phyloP scores from a whole-genome alignment of 2,113 vertebrate species.

The Misgurnus mizolepis region DNA sequence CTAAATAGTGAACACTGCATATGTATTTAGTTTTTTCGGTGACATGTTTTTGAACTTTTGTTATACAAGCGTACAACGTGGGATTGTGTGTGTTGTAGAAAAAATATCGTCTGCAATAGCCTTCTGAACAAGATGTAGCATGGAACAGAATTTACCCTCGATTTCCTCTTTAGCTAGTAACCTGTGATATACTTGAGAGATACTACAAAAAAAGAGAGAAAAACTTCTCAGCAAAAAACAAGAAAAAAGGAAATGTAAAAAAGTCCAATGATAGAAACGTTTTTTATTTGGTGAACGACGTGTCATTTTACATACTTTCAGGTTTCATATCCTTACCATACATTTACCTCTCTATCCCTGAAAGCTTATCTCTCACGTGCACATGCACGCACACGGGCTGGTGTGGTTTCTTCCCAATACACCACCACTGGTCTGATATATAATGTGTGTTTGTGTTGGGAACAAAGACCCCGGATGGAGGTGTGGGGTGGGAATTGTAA shows the following conservation, averaged over 20 bases:
- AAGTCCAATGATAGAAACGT: constrained; percentile 49
- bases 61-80: constrained; percentile 82
- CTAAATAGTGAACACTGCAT: constrained; percentile 90
- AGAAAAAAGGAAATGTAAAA: constrained; percentile 65
- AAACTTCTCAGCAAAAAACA: constrained; percentile 57
- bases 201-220: constrained; percentile 61
- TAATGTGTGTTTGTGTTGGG: too few species aligned
- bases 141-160: constrained; percentile 74
- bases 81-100: constrained; percentile 85
- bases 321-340: constrained; percentile 53
- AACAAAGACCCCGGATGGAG: too few species aligned
- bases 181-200: constrained; percentile 69
- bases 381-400: neutral
- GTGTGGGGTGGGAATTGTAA: constrained; percentile 1
- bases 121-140: constrained; percentile 81
- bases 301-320: constrained; percentile 54
- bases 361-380: constrained; percentile 59
- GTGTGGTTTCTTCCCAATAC: too few species aligned
- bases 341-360: constrained; percentile 70
- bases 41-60: constrained; percentile 84
- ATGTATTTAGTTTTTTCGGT: constrained; percentile 83
- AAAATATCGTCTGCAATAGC: constrained; percentile 82
- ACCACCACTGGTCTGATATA: too few species aligned
- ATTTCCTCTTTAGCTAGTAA: constrained; percentile 68
- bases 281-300: constrained; percentile 58